Base-by-base conservation (phyloP, 2,888 invertebrate species). In the Cybosia mesomella region DNA sequence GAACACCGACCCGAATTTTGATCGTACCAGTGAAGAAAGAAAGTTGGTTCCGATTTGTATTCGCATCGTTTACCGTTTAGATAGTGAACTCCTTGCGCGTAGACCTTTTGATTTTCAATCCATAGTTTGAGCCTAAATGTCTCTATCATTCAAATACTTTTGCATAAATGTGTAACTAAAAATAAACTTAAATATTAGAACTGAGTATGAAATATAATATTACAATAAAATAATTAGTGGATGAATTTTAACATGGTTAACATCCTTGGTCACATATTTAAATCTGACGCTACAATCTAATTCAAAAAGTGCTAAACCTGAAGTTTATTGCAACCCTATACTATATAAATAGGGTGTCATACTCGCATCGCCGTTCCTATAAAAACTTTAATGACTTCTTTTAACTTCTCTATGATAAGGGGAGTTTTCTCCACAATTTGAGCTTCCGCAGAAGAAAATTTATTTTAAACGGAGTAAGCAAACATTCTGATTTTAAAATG, bases 1-100 rank as follows among this genome's bases (percentile, higher is more conserved):
- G 54, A 58, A 61, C 22, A 70, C 66, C 79, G 77, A 79, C 79
- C 80, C 70, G 73, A 75, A 79, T 79, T 77, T 74, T 67, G 57
- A 76, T 79, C 71, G 62, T 60, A 39, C 24, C 10, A 4, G 22
- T n/a, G 8, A 36, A 72, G 75, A 39, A n/a, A 49, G 49, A 49
- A 74, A 69, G 72, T 66, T 59, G 5, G 9, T 67, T 24, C 67
- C 66, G 57, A 68, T 66, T 67, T 73, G 75, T 71, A 59, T 75
- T 68, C 49, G 34, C 32, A 61, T 61, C 24, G 39, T 39, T 59
- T 24, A 39, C 59, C 24, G 39, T 24, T 18, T 18, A 7, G 39
- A 59, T 39, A 59, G 36, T 39, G 36, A 59, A 59, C 36, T 39
- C 39, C 39, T 59, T 59, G 39, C 39, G 5, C 39, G 59, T 59